These are phyloP conservation scores for Boulengeromyrus knoepffleri DNA, from an alignment of 2,113 vertebrate genomes.

Conservation along the genomic window DNA sequence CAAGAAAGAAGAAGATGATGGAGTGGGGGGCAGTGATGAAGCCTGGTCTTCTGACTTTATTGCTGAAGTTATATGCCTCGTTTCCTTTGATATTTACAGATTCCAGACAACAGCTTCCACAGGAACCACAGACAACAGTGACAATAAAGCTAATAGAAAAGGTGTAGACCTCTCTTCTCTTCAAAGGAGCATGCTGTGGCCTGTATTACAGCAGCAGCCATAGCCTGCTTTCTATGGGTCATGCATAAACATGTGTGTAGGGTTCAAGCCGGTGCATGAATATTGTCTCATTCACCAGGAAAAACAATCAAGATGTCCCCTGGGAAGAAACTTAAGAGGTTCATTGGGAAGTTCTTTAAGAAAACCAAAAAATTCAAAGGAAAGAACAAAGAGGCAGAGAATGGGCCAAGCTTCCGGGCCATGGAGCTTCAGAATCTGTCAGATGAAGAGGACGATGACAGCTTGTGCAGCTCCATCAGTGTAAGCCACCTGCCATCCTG, in stretches of 20 bases:
- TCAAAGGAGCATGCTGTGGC: background rate
- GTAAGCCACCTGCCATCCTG: constrained; percentile 35
- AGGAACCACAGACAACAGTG: constrained; percentile 14
- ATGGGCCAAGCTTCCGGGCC: constrained; percentile 19
- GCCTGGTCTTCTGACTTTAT: background rate
- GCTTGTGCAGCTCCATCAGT: constrained; percentile 37
- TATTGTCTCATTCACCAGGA: constrained; percentile 24
- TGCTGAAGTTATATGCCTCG: background rate
- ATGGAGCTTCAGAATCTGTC: constrained; percentile 3
- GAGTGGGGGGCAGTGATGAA: background rate
- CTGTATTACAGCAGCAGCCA: background rate
- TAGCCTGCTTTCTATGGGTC: background rate
- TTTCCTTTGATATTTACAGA: constrained; percentile 27
- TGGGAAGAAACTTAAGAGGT: constrained; percentile 44
- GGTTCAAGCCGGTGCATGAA: background rate
- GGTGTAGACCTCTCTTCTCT: constrained; percentile 34
- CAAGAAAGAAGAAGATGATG: background rate
- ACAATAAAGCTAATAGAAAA: constrained; percentile 46
- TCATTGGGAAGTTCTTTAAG: constrained; percentile 46
- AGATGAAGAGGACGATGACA: constrained; percentile 29
- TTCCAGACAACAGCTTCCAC: constrained; percentile 19
- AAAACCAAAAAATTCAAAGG: constrained; percentile 50
- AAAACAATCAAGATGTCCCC: constrained; percentile 28
- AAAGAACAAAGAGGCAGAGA: constrained; percentile 40
- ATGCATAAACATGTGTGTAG: background rate